phyloP scores from a whole-genome alignment of 64 coral and sea anemone genomes.

The Platygyra sinensis region DNA sequence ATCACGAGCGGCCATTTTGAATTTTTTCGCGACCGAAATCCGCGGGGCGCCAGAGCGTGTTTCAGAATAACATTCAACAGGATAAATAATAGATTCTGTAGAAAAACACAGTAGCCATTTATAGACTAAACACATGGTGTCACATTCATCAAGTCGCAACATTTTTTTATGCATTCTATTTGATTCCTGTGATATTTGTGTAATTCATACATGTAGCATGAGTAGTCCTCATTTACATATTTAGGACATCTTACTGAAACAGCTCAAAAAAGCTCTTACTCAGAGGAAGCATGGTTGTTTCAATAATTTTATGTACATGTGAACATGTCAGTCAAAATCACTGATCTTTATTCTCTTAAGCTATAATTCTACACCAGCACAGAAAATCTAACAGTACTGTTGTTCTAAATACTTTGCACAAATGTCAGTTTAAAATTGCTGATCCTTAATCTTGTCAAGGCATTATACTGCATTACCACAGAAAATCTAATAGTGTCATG shows the following conservation, averaged over 20 bases:
- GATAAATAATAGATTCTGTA: too few species aligned
- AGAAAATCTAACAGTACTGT: neutral
- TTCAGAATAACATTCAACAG: too few species aligned
- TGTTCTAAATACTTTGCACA: neutral
- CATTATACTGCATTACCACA: neutral
- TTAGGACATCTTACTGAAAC: neutral
- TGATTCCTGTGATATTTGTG: too few species aligned
- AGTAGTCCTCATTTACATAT: too few species aligned
- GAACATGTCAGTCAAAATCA: conserved; percentile 30
- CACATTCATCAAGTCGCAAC: too few species aligned
- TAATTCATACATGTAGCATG: too few species aligned
- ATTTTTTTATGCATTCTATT: too few species aligned
- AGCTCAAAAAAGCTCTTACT: neutral
- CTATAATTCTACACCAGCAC: conserved; percentile 13
- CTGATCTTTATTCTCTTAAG: conserved; percentile 8
- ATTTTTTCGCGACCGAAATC: too few species aligned
- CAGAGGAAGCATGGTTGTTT: neutral
- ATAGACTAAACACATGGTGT: neutral
- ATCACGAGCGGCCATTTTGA: too few species aligned
- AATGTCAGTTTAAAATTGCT: neutral
- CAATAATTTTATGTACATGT: neutral
- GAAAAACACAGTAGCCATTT: neutral
- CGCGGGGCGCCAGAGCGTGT: too few species aligned
- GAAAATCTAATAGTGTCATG: neutral
- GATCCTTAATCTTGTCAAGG: neutral